Percentiles rank a stretch among this genome's conserved stretches.
phyloP scores from a whole-genome alignment of 2,888 invertebrate genomes.

The Chrysolina oricalcia region DNA sequence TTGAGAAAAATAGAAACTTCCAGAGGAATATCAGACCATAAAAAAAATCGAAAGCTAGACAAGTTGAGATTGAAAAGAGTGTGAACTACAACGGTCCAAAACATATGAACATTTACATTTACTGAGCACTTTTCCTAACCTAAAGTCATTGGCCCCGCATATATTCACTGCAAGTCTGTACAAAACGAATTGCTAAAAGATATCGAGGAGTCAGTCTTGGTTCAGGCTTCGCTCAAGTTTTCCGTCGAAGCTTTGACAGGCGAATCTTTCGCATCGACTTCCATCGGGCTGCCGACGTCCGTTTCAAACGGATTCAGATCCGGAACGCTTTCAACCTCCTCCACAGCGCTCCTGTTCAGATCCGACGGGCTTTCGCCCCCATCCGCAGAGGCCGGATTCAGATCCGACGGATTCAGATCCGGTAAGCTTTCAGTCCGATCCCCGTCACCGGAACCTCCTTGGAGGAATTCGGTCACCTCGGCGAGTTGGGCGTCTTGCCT shows the following conservation, averaged over 20 bases:
- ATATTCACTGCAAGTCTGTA: slow-evolving; percentile 9
- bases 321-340: too few species aligned
- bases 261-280: slow-evolving; percentile 9
- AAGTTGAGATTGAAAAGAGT: neutral
- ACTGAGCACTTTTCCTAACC: neutral
- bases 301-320: neutral
- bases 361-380: too few species aligned
- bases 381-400: too few species aligned
- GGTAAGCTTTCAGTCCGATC: too few species aligned
- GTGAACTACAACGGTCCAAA: neutral
- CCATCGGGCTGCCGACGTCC: slow-evolving; percentile 21
- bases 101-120: neutral
- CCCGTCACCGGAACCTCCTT: neutral
- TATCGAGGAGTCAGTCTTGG: slow-evolving; percentile 31
- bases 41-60: neutral
- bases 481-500: neutral
- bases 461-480: neutral
- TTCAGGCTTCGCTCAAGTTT: neutral
- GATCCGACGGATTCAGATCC: too few species aligned
- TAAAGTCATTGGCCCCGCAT: slow-evolving; percentile 13
- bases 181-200: slow-evolving; percentile 5
- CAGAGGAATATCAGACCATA: neutral
- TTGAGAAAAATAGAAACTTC: too few species aligned
- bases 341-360: too few species aligned
- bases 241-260: neutral